A percentile compares a stretch with the other conserved stretches of the same genome.
Evolutionary conservation across 2,113 vertebrate species (phyloP).

Genomic region (Shinisaurus crocodilurus): DNA sequence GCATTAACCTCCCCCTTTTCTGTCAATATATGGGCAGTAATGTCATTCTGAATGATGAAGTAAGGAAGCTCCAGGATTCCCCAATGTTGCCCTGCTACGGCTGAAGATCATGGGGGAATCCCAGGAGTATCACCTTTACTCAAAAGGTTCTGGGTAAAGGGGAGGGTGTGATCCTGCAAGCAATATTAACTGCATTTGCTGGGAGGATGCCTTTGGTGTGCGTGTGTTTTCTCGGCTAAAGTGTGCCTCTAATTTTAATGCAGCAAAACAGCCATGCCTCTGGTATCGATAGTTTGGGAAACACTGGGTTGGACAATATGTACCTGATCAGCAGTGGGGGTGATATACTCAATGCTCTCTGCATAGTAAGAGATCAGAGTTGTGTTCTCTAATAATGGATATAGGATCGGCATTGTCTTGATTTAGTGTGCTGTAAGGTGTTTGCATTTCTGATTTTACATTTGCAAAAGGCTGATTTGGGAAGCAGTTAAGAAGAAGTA

Average conservation of each 20-base stretch:
- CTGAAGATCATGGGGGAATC: too few species aligned
- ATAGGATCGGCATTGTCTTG: background rate
- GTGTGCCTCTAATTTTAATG: background rate
- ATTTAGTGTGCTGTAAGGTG: background rate
- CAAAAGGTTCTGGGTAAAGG: background rate
- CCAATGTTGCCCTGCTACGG: background rate
- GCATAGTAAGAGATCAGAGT: background rate
- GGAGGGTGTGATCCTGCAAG: background rate
- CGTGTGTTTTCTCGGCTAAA: background rate
- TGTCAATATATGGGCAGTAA: background rate
- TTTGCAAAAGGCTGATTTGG: slow-evolving; percentile 23
- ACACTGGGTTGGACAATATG: background rate
- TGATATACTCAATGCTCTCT: background rate
- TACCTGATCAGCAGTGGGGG: background rate
- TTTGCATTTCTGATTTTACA: background rate
- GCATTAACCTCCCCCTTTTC: background rate
- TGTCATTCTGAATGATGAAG: background rate
- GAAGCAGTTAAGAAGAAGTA: slow-evolving; percentile 34
- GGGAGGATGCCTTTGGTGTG: background rate
- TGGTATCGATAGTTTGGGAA: background rate
- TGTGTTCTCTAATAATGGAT: background rate
- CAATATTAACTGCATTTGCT: background rate
- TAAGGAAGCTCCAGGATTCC: background rate
- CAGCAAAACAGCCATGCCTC: background rate
- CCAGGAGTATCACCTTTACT: background rate